Conservation (phyloP, 2,888 invertebrate genomes). For the Polydrusus pterygomalis region DNA sequence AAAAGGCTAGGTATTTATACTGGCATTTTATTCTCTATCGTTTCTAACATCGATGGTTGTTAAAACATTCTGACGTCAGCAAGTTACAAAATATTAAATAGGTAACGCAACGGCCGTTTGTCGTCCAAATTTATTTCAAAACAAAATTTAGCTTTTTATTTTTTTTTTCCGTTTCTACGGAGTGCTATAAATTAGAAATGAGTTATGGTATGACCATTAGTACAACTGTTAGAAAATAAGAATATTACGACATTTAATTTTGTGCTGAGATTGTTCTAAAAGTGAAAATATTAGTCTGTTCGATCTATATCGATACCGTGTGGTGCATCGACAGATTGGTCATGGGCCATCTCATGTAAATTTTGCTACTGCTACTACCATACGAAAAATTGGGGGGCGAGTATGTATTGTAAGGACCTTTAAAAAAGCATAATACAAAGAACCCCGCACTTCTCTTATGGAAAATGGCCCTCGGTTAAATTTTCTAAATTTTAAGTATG, state of each 20-base stretch:
- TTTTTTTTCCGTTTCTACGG: neutral
- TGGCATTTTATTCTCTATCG: neutral
- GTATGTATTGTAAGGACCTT: too few relatives aligned
- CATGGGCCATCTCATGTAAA: too few relatives aligned
- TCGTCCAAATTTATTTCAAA: constrained; percentile 39
- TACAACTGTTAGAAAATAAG: constrained; percentile 1
- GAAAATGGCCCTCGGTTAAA: too few relatives aligned
- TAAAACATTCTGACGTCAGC: constrained; percentile 37
- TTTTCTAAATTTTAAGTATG: too few relatives aligned
- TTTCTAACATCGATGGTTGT: constrained; percentile 13
- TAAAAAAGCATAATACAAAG: too few relatives aligned
- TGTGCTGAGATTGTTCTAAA: neutral
- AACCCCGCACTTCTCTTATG: too few relatives aligned
- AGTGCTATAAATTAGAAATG: constrained; percentile 11
- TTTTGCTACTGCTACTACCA: too few relatives aligned
- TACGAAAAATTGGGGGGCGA: too few relatives aligned
- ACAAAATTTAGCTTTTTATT: constrained; percentile 29
- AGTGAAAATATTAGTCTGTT: too few relatives aligned
- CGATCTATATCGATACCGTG: too few relatives aligned
- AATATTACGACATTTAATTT: neutral
- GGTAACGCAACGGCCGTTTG: constrained; percentile 36
- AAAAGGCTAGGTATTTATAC: too few relatives aligned
- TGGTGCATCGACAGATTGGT: too few relatives aligned
- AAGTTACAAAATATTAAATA: constrained; percentile 42
- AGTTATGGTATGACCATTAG: constrained; percentile 1